phyloP scores from a whole-genome alignment of 2,888 invertebrate species.

The Clusia tigrina region DNA sequence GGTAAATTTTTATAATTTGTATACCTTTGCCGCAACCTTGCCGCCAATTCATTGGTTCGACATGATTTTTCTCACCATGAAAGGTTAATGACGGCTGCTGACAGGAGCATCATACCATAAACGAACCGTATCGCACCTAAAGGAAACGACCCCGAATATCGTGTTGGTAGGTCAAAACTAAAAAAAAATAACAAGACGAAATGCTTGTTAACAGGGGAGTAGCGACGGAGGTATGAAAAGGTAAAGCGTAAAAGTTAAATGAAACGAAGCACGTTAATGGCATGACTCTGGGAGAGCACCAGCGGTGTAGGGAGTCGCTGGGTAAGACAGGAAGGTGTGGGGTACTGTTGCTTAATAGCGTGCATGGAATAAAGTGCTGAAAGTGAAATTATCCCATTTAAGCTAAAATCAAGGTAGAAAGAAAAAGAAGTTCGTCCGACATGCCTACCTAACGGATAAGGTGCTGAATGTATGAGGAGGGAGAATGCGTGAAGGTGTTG shows the following conservation, averaged over 20 bases:
- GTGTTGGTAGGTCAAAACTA: constrained; percentile 5
- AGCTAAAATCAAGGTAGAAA: constrained; percentile 35
- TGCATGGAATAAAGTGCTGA: constrained; percentile 21
- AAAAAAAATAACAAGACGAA: background rate
- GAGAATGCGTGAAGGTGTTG: background rate
- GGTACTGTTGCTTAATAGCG: background rate
- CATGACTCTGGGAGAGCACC: constrained; percentile 26
- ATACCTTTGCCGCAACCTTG: background rate
- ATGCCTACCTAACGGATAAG: background rate
- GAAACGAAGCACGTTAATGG: constrained; percentile 57
- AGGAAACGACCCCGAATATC: background rate
- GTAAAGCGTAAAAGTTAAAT: constrained; percentile 55
- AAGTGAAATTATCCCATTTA: constrained; percentile 40
- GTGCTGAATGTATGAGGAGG: background rate
- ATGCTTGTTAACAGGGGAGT: too few relatives aligned
- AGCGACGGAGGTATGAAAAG: constrained; percentile 19
- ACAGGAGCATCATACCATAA: constrained; percentile 36
- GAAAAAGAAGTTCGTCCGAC: background rate
- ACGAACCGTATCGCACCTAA: background rate
- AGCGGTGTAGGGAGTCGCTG: background rate
- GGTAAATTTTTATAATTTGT: too few relatives aligned
- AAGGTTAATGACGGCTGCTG: constrained; percentile 56
- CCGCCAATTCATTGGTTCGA: too few relatives aligned
- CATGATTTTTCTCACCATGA: constrained; percentile 52
- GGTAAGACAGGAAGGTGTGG: background rate